Evolutionary conservation across 2,888 invertebrate genomes (phyloP).

Genomic region (Platypus cylindrus): DNA sequence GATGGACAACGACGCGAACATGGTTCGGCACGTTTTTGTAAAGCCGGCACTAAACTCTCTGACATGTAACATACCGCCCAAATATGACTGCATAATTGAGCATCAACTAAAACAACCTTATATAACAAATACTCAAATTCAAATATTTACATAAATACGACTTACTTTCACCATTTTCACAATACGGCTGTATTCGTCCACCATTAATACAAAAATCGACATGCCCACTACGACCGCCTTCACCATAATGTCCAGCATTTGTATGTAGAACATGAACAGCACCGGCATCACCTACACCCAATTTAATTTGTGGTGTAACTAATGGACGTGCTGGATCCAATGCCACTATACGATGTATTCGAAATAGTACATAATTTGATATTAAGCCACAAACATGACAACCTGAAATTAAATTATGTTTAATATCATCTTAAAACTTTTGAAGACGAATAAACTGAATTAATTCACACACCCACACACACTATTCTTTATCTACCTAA

Average conservation of each 20-base stretch:
- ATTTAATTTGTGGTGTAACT: constrained; percentile 40
- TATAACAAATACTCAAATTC: neutral
- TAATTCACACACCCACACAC: too few species aligned
- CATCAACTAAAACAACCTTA: constrained; percentile 38
- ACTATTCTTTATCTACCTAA: constrained; percentile 27
- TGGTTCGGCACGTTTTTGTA: constrained; percentile 48
- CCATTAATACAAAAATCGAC: constrained; percentile 74
- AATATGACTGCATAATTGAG: constrained; percentile 66
- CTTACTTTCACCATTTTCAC: constrained; percentile 56
- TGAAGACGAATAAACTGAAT: too few species aligned
- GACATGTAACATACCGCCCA: constrained; percentile 72
- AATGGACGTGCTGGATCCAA: constrained; percentile 66
- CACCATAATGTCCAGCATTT: constrained; percentile 68
- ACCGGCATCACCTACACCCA: constrained; percentile 61
- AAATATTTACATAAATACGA: constrained; percentile 2
- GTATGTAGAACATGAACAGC: constrained; percentile 70
- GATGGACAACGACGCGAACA: constrained; percentile 62
- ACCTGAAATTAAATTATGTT: too few species aligned
- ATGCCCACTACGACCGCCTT: constrained; percentile 58
- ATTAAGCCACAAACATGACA: constrained; percentile 67
- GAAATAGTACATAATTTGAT: constrained; percentile 57
- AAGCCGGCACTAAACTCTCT: constrained; percentile 51
- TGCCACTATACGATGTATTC: constrained; percentile 58
- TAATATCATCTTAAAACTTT: too few species aligned
- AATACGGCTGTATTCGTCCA: constrained; percentile 63